Conservation (phyloP, 2,888 invertebrate genomes). For the Pharmacophagus antenor region DNA sequence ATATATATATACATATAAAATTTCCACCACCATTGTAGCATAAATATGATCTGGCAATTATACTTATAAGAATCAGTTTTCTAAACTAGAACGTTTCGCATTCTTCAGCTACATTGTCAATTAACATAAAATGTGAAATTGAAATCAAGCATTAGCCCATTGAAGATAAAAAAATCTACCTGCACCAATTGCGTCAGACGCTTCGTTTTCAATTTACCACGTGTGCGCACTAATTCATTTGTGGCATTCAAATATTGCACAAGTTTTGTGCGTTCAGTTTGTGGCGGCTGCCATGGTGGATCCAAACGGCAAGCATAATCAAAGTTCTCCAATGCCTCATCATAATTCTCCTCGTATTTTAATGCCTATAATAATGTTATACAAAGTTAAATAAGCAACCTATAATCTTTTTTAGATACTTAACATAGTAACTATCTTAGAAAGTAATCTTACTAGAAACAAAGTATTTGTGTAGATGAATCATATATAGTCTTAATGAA, state of each 20-base stretch:
- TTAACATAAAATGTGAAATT: background rate
- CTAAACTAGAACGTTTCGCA: no score
- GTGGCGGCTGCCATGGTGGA: constrained; percentile 87
- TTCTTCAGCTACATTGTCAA: no score
- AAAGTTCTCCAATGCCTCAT: constrained; percentile 85
- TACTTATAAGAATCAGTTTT: no score
- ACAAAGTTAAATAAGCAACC: no score
- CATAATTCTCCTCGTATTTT: constrained; percentile 89
- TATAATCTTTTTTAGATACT: background rate
- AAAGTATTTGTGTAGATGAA: background rate
- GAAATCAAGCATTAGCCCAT: background rate
- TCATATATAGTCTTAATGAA: no score
- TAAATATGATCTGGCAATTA: no score
- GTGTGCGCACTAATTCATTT: constrained; percentile 82
- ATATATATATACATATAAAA: no score
- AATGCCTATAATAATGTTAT: constrained; percentile 83
- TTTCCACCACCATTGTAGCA: no score
- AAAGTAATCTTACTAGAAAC: background rate
- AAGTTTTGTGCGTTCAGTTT: constrained; percentile 81
- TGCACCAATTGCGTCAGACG: constrained; percentile 85
- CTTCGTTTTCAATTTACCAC: constrained; percentile 88
- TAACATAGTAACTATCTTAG: background rate
- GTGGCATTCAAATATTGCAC: constrained; percentile 84
- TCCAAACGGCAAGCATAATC: constrained; percentile 84
- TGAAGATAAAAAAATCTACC: constrained; percentile 42